Evolutionary conservation across 2,888 invertebrate genomes (phyloP).

Genomic region (Brenthis ino): DNA sequence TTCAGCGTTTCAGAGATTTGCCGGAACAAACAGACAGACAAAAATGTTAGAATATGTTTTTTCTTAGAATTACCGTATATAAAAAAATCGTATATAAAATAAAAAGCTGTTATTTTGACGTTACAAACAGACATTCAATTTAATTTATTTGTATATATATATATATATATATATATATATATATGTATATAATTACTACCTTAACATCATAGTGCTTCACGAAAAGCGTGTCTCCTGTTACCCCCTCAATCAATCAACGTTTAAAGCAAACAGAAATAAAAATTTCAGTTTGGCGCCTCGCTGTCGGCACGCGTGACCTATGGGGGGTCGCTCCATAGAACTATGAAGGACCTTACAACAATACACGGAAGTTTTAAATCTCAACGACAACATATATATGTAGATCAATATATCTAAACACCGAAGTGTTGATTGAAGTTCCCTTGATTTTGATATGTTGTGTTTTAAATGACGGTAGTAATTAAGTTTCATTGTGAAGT

Average conservation of each 20-base stretch:
- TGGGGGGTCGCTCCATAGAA: conserved; percentile 23
- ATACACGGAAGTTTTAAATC: conserved; percentile 23
- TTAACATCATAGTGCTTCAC: conserved; percentile 7
- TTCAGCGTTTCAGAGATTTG: too few species aligned
- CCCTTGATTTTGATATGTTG: background rate
- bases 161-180: too few species aligned
- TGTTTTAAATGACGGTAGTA: background rate
- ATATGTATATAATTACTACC: conserved; percentile 18
- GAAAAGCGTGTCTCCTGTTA: conserved; percentile 9
- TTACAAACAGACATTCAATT: too few species aligned
- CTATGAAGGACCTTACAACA: conserved; percentile 12
- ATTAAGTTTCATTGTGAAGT: too few species aligned
- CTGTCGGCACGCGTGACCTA: conserved; percentile 44
- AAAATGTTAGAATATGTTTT: too few species aligned
- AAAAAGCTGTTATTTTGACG: too few species aligned
- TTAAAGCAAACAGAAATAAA: conserved; percentile 38
- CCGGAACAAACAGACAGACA: too few species aligned
- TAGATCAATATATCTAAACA: conserved; percentile 29
- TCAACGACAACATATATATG: conserved; percentile 7
- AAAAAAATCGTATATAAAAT: too few species aligned
- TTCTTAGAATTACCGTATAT: too few species aligned
- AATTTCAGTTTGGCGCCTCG: conserved; percentile 45
- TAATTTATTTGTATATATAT: too few species aligned
- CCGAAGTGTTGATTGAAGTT: background rate
- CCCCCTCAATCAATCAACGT: conserved; percentile 31